Evolutionary conservation across 2,113 vertebrate species (phyloP).

Genomic region (Scalopus aquaticus): DNA sequence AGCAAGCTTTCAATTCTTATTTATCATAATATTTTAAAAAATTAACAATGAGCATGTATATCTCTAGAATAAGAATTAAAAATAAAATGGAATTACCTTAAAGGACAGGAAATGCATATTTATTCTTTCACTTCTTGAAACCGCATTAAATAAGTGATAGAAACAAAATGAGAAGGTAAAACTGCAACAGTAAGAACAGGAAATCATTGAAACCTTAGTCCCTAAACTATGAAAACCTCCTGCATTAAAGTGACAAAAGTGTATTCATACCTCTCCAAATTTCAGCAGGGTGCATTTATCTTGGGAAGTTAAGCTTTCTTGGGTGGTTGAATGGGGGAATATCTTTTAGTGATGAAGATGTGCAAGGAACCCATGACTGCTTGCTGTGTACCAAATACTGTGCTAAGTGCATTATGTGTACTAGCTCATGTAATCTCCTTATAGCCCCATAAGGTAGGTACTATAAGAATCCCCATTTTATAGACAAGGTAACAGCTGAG

Average conservation of each 20-base stretch:
- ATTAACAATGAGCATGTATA: background rate
- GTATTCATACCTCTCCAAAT: background rate
- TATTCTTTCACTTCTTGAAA: background rate
- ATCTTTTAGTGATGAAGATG: background rate
- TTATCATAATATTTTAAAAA: background rate
- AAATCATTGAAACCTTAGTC: background rate
- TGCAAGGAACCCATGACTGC: background rate
- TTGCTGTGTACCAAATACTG: background rate
- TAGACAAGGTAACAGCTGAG: background rate
- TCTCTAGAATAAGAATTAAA: background rate
- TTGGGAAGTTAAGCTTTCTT: background rate
- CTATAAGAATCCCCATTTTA: background rate
- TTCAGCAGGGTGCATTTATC: background rate
- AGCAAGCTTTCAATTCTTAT: background rate
- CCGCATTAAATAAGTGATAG: background rate
- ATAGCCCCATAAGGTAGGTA: background rate
- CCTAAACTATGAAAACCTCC: background rate
- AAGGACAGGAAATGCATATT: background rate
- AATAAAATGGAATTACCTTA: background rate
- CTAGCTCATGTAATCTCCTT: background rate
- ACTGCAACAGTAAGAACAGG: background rate
- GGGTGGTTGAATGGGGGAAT: background rate
- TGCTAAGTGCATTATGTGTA: background rate
- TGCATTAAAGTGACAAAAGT: background rate
- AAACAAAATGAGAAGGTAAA: background rate